These are phyloP conservation scores for Cyprinodon diabolis DNA, from an alignment of 2,797 vertebrate species.

Conservation along the genomic window DNA sequence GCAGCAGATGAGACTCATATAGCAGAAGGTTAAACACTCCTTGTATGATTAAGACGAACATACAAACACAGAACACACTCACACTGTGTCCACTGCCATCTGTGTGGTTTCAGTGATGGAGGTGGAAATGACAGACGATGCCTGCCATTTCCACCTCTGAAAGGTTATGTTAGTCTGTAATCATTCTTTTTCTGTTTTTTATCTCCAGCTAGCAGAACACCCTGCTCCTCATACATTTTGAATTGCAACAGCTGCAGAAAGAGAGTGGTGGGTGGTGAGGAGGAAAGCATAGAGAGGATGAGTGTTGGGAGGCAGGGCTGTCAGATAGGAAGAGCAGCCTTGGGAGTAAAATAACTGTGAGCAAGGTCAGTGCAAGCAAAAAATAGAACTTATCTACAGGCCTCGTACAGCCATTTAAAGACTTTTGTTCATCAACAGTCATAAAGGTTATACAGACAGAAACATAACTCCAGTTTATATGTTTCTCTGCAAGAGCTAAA, in stretches of 20 bases:
- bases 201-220: constrained; percentile 13
- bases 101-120: constrained; percentile 30
- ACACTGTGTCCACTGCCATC: constrained; percentile 24
- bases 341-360: constrained; percentile 19
- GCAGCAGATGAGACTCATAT: constrained; percentile 43
- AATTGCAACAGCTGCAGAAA: constrained; percentile 30
- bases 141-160: constrained; percentile 19
- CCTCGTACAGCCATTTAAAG: not conserved
- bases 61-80: constrained; percentile 9
- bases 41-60: constrained; percentile 25
- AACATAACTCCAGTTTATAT: not conserved
- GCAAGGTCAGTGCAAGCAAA: constrained; percentile 59
- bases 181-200: constrained; percentile 15
- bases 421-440: constrained; percentile 21
- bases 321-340: constrained; percentile 15
- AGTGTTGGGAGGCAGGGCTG: constrained; percentile 13
- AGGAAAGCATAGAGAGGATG: not conserved
- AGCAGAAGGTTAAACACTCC: constrained; percentile 30
- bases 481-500: constrained; percentile 2
- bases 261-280: not conserved
- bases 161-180: constrained; percentile 42
- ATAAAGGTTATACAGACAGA: not conserved
- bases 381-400: constrained; percentile 47
- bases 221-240: constrained; percentile 63
- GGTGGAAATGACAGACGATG: constrained; percentile 29